A percentile compares a stretch with the other conserved stretches of the same genome.
Evolutionary conservation across 2,797 vertebrate species (phyloP).

Genomic region (Caiman crocodilus): DNA sequence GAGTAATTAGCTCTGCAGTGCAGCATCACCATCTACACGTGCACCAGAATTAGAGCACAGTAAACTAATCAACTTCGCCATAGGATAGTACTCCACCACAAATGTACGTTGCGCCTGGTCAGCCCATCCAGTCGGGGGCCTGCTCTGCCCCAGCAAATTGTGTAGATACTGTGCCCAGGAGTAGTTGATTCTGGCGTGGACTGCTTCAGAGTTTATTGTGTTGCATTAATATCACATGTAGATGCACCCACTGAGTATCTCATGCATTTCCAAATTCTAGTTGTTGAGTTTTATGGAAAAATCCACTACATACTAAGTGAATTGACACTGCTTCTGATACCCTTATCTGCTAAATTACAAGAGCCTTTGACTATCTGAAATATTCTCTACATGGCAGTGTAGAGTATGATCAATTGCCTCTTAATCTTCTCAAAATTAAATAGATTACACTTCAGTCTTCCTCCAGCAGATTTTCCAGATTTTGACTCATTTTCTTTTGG

Average conservation of each 20-base stretch:
- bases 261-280: background rate
- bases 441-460: background rate
- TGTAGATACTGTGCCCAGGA: no score
- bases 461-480: background rate
- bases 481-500: background rate
- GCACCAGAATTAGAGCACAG: no score
- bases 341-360: background rate
- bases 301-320: background rate
- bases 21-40: no score
- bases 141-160: background rate
- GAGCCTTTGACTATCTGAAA: background rate
- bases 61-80: no score
- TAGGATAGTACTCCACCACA: no score
- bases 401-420: background rate
- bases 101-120: no score
- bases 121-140: background rate
- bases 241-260: no score
- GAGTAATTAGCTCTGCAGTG: background rate
- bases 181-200: no score
- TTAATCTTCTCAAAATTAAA: background rate
- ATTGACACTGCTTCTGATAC: background rate
- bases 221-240: no score
- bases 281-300: background rate
- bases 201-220: no score
- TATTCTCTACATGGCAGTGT: background rate